Conservation (phyloP, 1,140 invertebrate species). For the Microvelia longipes region DNA sequence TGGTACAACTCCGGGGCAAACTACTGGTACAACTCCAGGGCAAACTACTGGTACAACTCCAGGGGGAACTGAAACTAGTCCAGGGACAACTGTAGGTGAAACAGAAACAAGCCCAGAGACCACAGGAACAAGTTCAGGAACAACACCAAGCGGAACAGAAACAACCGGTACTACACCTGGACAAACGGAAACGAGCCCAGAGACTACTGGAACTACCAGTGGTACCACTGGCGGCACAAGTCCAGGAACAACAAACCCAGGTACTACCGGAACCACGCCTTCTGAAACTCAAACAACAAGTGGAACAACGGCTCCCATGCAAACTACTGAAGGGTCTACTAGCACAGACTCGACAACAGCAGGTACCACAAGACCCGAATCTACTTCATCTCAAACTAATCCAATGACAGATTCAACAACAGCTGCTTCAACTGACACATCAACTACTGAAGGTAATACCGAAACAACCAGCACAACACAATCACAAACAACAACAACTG, state of each 20-base stretch:
- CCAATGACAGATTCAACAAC: constrained; percentile 5
- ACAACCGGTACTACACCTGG: constrained; percentile 19
- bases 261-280: constrained; percentile 12
- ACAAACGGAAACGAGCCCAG: constrained; percentile 3
- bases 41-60: constrained; percentile 10
- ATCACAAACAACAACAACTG: constrained; percentile 2
- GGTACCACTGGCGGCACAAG: constrained; percentile 4
- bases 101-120: constrained; percentile 11
- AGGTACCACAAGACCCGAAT: neutral
- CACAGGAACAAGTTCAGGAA: constrained; percentile 17
- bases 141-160: constrained; percentile 22
- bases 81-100: constrained; percentile 17
- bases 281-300: constrained; percentile 11
- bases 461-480: neutral
- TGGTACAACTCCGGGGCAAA: constrained; percentile 8
- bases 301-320: constrained; percentile 11
- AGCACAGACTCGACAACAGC: constrained; percentile 11
- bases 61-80: constrained; percentile 11
- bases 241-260: constrained; percentile 15
- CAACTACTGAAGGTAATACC: constrained; percentile 7
- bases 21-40: neutral
- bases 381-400: constrained; percentile 1
- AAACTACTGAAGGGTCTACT: constrained; percentile 5
- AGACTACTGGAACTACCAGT: constrained; percentile 4
- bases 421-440: constrained; percentile 4